Evolutionary conservation across 2,797 vertebrate species (phyloP), one percentile per base, ranked within the genome.

Genomic region (Muscicapa striata): DNA sequence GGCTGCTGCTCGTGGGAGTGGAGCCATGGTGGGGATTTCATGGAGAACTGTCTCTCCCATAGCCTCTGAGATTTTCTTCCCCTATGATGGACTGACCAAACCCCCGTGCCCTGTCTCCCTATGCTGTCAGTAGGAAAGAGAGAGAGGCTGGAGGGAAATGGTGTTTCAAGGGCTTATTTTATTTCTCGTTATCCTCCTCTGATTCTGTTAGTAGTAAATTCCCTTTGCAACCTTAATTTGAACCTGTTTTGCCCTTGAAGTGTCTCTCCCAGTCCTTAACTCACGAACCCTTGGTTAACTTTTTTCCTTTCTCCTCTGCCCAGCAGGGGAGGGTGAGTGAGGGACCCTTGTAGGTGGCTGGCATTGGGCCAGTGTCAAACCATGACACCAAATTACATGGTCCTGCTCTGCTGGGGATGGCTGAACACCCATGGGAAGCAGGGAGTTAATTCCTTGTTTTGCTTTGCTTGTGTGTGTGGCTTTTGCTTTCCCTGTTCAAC

Each of bases 321-420:
- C 29, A 26, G 51, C 29, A 52, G 36, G 29, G 36, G 49, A 54
- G 22, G 49, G 10, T 41, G 51, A 46, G 16, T 19, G 49, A 54
- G 22, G 0, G 3, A 26, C 32, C 26, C 32, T 13, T 8, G 11
- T 3, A 12, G 32, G 23, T 13, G 34, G 34, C 34, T 34, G 34
- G 34, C 34, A 34, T 34, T 34, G 34, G 34, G 38, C 30, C 29
- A 54, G 12, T 41, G 16, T 41, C 38, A 70, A 43, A n/a, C 38
- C 49, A n/a, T 3, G 3, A 26, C 30, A n/a, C 41, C 57, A 27
- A 26, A 0, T n/a, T 40, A 13, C 38, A 40, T 40, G 43, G 36
- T 11, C 30, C 63, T 49, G 23, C 34, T n/a, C 30, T 58, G 19
- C 52, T 58, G 36, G 63, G 40, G 77, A 48, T 26, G 32, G n/a